These are phyloP conservation scores for Neelides folsomi DNA, from an alignment of 2,888 invertebrate species.

Conservation along the genomic window DNA sequence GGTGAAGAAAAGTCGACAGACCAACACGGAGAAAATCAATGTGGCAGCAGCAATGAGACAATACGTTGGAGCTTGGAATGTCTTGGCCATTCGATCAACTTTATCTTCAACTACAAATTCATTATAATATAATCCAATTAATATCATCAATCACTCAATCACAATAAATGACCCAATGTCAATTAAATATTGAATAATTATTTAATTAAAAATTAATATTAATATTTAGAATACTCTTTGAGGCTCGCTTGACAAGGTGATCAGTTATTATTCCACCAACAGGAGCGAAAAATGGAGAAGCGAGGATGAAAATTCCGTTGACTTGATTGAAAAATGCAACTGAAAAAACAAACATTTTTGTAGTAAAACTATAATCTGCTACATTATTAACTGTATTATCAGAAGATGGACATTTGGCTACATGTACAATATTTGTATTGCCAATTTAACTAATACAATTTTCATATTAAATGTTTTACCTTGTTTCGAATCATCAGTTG, in stretches of 20 bases:
- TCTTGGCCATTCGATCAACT: slow-evolving; percentile 14
- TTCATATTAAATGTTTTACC: too few species aligned
- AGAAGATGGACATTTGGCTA: too few species aligned
- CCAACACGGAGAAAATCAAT: slow-evolving; percentile 12
- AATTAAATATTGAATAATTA: too few species aligned
- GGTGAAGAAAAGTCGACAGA: slow-evolving; percentile 25
- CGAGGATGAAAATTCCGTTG: slow-evolving; percentile 21
- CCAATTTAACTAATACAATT: too few species aligned
- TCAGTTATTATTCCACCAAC: slow-evolving; percentile 25
- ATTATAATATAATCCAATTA: too few species aligned
- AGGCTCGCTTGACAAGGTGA: slow-evolving; percentile 15
- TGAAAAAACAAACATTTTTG: slow-evolving; percentile 6
- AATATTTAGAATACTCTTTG: slow-evolving; percentile 9
- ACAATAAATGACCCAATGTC: too few species aligned
- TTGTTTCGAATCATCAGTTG: slow-evolving; percentile 13
- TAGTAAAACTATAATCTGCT: too few species aligned
- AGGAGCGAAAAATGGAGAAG: slow-evolving; percentile 28
- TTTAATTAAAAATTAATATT: neutral
- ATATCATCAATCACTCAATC: too few species aligned
- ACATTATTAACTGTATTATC: too few species aligned
- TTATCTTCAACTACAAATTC: slow-evolving; percentile 14
- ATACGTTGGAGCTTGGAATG: slow-evolving; percentile 27
- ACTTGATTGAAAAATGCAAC: slow-evolving; percentile 26
- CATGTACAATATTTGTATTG: too few species aligned
- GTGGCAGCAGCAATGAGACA: slow-evolving; percentile 17